phyloP scores from a whole-genome alignment of 2,888 invertebrate species.

The Mesochorus sp. region DNA sequence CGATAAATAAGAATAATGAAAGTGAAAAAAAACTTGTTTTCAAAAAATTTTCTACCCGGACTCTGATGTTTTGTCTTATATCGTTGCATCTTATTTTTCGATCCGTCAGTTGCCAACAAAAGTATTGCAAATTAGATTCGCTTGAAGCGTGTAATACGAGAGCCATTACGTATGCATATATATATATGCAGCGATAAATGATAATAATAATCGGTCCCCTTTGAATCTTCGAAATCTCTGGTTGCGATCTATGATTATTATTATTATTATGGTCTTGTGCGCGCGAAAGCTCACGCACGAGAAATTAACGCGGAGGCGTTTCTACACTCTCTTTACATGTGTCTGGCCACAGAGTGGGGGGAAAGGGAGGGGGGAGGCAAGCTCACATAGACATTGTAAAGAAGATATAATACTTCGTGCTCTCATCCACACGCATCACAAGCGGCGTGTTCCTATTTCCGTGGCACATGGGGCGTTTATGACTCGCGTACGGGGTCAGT shows the following conservation, averaged over 20 bases:
- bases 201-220: constrained; percentile 47
- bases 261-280: constrained; percentile 5
- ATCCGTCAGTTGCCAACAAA: background rate
- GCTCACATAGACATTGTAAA: background rate
- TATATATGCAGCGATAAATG: background rate
- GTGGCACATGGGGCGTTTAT: constrained; percentile 64
- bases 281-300: constrained; percentile 55
- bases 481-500: constrained; percentile 58
- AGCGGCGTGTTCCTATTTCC: constrained; percentile 60
- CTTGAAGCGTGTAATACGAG: background rate
- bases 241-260: constrained; percentile 48
- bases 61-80: background rate
- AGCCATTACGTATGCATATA: constrained; percentile 36
- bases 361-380: background rate
- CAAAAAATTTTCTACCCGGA: too few relatives aligned
- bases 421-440: constrained; percentile 26
- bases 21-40: too few relatives aligned
- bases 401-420: constrained; percentile 15
- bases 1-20: too few relatives aligned
- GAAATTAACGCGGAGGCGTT: constrained; percentile 60
- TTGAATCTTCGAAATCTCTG: constrained; percentile 53
- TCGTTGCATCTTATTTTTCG: background rate
- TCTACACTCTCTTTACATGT: constrained; percentile 32
- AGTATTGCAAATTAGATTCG: constrained; percentile 36
- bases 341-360: background rate